These are phyloP conservation scores for Hydrotaea diabolus DNA, from an alignment of 2,888 invertebrate species.

Conservation along the genomic window DNA sequence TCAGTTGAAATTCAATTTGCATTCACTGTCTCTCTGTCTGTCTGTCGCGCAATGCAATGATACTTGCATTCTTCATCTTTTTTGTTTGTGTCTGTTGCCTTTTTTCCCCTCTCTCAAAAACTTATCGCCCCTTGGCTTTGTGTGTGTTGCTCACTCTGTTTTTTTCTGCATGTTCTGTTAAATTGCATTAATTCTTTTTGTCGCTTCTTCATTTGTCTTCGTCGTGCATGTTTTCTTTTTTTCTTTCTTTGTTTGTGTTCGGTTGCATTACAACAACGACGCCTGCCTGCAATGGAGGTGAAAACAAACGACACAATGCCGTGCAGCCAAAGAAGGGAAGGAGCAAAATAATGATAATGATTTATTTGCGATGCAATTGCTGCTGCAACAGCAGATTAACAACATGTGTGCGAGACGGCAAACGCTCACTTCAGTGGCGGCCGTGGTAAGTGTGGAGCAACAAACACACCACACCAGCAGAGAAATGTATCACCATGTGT, in stretches of 20 bases:
- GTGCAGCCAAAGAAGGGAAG: conserved; percentile 33
- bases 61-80: conserved; percentile 19
- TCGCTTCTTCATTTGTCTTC: conserved; percentile 31
- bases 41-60: conserved; percentile 41
- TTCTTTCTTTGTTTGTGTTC: background rate
- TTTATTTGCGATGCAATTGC: conserved; percentile 65
- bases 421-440: background rate
- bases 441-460: conserved; percentile 24
- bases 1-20: conserved; percentile 63
- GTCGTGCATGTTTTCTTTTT: no score
- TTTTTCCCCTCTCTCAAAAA: conserved; percentile 23
- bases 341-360: conserved; percentile 51
- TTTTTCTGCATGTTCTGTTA: conserved; percentile 24
- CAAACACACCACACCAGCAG: conserved; percentile 13
- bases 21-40: conserved; percentile 29
- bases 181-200: conserved; percentile 59
- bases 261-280: background rate
- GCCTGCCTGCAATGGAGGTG: background rate
- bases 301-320: conserved; percentile 24
- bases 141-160: background rate
- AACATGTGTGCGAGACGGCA: conserved; percentile 54
- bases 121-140: conserved; percentile 9
- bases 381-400: conserved; percentile 61
- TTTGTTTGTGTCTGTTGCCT: conserved; percentile 18
- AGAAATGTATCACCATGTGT: conserved; percentile 63